These are phyloP conservation scores for Gymnothorax javanicus DNA, from an alignment of 2,797 vertebrate genomes.

Conservation along the genomic window DNA sequence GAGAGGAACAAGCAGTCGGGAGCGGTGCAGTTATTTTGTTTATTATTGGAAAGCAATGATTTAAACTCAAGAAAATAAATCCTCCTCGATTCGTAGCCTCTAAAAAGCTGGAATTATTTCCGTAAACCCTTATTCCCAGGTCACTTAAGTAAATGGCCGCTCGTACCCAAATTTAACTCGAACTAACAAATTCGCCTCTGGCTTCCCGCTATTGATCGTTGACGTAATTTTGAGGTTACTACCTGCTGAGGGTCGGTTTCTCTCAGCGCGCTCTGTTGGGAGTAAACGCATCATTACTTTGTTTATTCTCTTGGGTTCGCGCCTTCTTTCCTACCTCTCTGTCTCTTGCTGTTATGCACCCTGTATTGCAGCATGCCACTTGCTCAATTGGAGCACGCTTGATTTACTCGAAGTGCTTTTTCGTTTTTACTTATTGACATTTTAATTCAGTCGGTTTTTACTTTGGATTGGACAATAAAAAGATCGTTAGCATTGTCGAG, in stretches of 20 bases:
- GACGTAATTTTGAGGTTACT: background rate
- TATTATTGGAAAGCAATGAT: background rate
- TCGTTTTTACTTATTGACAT: constrained; percentile 18
- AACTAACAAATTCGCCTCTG: background rate
- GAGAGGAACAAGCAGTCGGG: background rate
- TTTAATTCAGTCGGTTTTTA: background rate
- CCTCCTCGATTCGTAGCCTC: background rate
- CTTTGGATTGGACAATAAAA: constrained; percentile 25
- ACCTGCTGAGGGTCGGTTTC: background rate
- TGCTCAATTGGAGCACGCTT: constrained; percentile 6
- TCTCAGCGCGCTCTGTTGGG: background rate
- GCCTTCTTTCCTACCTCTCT: background rate
- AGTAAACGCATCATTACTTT: constrained; percentile 7
- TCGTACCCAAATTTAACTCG: background rate
- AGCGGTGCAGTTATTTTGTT: background rate
- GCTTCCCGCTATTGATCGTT: background rate
- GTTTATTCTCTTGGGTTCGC: background rate
- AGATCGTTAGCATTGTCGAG: constrained; percentile 46
- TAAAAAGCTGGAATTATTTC: background rate
- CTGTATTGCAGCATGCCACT: background rate
- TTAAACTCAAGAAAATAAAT: background rate
- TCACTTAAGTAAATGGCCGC: background rate
- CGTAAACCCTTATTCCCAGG: background rate
- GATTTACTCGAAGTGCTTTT: constrained; percentile 8
- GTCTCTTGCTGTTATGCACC: background rate